Conservation (phyloP, 2,888 invertebrate species). For the Camptogramma bilineatum region DNA sequence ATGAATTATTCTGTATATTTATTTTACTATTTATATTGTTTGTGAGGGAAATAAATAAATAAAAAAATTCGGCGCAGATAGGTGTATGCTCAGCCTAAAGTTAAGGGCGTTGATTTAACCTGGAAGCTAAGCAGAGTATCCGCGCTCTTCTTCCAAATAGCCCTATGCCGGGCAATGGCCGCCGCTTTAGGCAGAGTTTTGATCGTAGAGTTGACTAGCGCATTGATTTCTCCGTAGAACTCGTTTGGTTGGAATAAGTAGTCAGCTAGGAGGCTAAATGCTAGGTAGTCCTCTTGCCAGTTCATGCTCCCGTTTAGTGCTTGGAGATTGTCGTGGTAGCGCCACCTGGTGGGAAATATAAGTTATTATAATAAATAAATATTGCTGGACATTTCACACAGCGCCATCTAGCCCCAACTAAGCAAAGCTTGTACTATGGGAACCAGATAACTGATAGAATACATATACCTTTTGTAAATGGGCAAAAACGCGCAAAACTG, state of each 20-base stretch:
- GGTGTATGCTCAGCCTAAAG: background rate
- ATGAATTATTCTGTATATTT: too few species aligned
- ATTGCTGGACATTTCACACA: too few species aligned
- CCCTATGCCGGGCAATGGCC: constrained; percentile 76
- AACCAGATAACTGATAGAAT: too few species aligned
- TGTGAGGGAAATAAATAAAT: too few species aligned
- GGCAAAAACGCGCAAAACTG: too few species aligned
- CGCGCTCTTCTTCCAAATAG: constrained; percentile 79
- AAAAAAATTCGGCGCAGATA: too few species aligned
- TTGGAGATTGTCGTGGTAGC: constrained; percentile 81
- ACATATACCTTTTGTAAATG: too few species aligned
- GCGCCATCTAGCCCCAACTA: too few species aligned
- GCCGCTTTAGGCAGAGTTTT: constrained; percentile 74
- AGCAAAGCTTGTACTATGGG: too few species aligned
- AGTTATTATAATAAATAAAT: background rate
- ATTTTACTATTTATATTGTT: too few species aligned
- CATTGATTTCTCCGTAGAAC: constrained; percentile 77
- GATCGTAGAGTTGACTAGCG: constrained; percentile 78
- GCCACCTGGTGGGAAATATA: constrained; percentile 67
- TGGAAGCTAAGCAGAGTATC: constrained; percentile 80
- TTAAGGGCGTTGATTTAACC: constrained; percentile 43
- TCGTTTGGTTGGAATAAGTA: constrained; percentile 79
- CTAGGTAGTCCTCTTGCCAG: constrained; percentile 80
- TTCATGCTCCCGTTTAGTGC: constrained; percentile 82
- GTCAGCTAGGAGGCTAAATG: constrained; percentile 76